A percentile compares a stretch with the other conserved stretches of the same genome.
Evolutionary conservation across 2,113 vertebrate genomes (phyloP).

Genomic region (Centropus bengalensis): DNA sequence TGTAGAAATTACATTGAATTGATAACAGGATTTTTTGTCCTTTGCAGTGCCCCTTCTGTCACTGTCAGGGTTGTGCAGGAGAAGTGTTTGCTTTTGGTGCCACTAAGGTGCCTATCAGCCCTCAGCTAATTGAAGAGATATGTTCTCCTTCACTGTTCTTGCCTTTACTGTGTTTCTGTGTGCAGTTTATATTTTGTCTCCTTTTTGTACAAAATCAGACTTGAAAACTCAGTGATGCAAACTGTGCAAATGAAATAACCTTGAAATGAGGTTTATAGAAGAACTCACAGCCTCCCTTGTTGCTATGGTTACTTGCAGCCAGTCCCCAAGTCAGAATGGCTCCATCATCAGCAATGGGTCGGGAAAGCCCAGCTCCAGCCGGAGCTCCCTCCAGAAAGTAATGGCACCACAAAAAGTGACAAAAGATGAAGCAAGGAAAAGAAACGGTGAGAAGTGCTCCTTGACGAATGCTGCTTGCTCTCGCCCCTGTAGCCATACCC

Average conservation of each 20-base stretch:
- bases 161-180: background rate
- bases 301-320: conserved; percentile 98
- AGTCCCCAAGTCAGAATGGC: conserved; percentile 92
- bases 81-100: background rate
- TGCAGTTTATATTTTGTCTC: background rate
- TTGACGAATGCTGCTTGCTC: background rate
- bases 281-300: conserved; percentile 88
- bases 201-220: conserved; percentile 21
- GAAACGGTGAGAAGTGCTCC: conserved; percentile 85
- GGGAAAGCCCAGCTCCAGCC: conserved; percentile 87
- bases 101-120: background rate
- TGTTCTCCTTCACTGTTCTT: background rate
- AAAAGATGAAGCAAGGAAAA: conserved; percentile 89
- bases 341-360: conserved; percentile 97
- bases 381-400: conserved; percentile 85
- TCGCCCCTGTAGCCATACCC: background rate
- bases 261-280: conserved; percentile 73
- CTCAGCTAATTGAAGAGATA: background rate
- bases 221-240: conserved; percentile 49
- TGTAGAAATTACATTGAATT: background rate
- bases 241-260: conserved; percentile 68
- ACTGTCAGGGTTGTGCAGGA: background rate
- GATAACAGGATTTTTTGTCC: background rate
- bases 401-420: conserved; percentile 89
- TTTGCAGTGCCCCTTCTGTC: background rate